Percentiles rank a stretch among this genome's conserved stretches.
phyloP scores from a whole-genome alignment of 2,797 vertebrate species.

The Meriones psammophilus region DNA sequence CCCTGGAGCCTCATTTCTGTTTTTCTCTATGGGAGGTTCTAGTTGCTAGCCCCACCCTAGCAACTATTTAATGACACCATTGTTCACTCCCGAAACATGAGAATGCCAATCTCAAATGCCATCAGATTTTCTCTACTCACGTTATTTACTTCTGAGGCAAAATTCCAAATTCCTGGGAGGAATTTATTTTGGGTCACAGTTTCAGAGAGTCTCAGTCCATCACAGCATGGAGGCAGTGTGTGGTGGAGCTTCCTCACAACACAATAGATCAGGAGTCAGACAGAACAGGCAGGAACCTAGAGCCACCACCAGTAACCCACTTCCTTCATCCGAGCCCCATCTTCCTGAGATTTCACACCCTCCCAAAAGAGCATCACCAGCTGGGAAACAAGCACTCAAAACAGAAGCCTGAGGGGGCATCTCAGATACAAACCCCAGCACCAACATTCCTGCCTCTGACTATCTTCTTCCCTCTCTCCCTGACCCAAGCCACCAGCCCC shows the following conservation, averaged over 20 bases:
- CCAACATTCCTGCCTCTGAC: neutral
- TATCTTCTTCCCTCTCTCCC: too few species aligned
- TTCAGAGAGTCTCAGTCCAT: neutral
- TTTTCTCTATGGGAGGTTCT: neutral
- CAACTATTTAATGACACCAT: neutral
- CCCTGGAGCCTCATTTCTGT: neutral
- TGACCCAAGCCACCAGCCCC: too few species aligned
- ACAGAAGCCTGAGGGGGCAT: neutral
- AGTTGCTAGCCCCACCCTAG: neutral
- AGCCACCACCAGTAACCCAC: too few species aligned
- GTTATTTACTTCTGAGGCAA: neutral
- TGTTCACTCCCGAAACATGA: neutral
- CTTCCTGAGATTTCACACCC: neutral
- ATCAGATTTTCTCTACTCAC: neutral
- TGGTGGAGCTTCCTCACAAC: neutral
- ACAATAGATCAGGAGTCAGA: neutral
- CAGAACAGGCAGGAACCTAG: neutral
- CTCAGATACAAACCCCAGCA: neutral
- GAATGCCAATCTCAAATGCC: neutral
- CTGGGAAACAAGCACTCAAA: neutral
- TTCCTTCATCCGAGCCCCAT: neutral
- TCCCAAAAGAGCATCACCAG: neutral
- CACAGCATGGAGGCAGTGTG: too few species aligned
- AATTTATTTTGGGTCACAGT: neutral
- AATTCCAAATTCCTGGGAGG: neutral